These are phyloP conservation scores for Kradibia gibbosae DNA, from an alignment of 1,140 invertebrate species.

Conservation along the genomic window DNA sequence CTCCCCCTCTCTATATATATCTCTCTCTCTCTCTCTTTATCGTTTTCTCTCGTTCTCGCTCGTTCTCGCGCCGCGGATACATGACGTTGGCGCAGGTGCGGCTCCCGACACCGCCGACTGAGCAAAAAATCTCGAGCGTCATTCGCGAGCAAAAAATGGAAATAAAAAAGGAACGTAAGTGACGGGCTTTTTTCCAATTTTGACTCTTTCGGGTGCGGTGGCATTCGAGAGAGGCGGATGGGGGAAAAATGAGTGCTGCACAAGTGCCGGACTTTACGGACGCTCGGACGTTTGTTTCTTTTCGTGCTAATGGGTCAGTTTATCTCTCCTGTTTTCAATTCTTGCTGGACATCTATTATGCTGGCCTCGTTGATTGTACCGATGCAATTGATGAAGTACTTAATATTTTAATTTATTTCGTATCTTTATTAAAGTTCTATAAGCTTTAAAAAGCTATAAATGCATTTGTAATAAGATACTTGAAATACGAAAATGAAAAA, in stretches of 20 bases:
- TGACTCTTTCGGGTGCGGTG: neutral
- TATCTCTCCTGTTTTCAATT: neutral
- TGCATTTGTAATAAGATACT: no score
- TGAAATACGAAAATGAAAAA: no score
- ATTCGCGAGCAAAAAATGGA: slow-evolving; percentile 23
- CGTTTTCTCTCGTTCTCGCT: neutral
- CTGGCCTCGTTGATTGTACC: no score
- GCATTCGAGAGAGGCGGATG: no score
- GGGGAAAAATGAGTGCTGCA: slow-evolving; percentile 6
- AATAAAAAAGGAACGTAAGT: slow-evolving; percentile 8
- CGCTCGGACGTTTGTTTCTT: no score
- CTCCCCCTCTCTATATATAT: neutral
- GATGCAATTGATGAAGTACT: no score
- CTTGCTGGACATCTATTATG: no score
- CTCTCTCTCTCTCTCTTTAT: no score
- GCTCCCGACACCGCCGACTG: neutral
- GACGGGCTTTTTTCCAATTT: slow-evolving; percentile 8
- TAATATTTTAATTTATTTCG: no score
- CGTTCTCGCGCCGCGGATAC: neutral
- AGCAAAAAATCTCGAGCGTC: neutral
- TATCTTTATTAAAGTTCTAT: no score
- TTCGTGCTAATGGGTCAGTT: neutral
- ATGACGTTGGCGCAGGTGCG: slow-evolving; percentile 38
- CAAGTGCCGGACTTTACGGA: neutral
- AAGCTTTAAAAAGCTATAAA: no score